These are phyloP conservation scores for Pluvianellus socialis DNA, from an alignment of 2,113 vertebrate species.

Conservation along the genomic window DNA sequence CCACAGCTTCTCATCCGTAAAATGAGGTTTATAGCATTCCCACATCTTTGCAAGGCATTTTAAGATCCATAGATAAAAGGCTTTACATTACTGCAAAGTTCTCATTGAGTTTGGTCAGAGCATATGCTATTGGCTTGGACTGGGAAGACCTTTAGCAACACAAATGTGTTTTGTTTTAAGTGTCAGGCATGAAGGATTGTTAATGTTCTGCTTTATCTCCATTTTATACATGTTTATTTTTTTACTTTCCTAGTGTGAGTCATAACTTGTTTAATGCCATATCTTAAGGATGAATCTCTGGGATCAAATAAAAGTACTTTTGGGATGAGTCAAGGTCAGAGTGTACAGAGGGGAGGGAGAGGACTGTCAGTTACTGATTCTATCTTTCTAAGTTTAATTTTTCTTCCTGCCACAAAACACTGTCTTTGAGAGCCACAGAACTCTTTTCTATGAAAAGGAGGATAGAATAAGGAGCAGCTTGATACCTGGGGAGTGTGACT, in stretches of 20 bases:
- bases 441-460: background rate
- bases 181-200: slow-evolving; percentile 23
- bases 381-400: background rate
- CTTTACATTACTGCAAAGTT: background rate
- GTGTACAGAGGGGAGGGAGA: background rate
- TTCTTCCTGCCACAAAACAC: background rate
- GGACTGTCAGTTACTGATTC: background rate
- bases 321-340: background rate
- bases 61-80: slow-evolving; percentile 11
- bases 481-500: background rate
- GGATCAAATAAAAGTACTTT: slow-evolving; percentile 21
- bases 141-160: background rate
- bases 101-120: background rate
- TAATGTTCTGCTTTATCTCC: slow-evolving; percentile 48
- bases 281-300: slow-evolving; percentile 32
- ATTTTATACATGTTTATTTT: slow-evolving; percentile 34
- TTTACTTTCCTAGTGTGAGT: slow-evolving; percentile 29
- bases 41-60: background rate
- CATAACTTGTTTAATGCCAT: slow-evolving; percentile 15
- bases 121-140: background rate
- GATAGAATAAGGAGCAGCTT: background rate
- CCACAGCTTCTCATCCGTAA: background rate
- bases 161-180: slow-evolving; percentile 34
- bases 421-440: background rate
- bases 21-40: background rate